These are phyloP conservation scores for Planiliza haematocheilus DNA, from an alignment of 2,113 vertebrate species.

Conservation along the genomic window DNA sequence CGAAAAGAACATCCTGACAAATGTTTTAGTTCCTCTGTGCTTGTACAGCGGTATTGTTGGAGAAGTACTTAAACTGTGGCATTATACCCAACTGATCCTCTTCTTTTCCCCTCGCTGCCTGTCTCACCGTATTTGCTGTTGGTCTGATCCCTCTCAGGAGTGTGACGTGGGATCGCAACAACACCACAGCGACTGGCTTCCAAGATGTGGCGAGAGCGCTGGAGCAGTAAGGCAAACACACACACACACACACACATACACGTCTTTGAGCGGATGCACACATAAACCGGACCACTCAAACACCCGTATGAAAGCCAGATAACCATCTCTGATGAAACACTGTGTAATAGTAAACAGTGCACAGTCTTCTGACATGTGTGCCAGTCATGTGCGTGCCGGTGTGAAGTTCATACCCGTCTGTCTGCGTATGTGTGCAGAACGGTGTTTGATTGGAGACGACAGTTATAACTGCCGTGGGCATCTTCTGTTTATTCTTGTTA, in stretches of 20 bases:
- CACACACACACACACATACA: slow-evolving; percentile 16
- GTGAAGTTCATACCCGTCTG: slow-evolving; percentile 17
- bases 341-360: slow-evolving; percentile 65
- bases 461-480: slow-evolving; percentile 36
- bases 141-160: slow-evolving; percentile 82
- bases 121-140: slow-evolving; percentile 32
- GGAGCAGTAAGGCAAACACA: slow-evolving; percentile 87
- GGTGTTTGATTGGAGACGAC: slow-evolving; percentile 28
- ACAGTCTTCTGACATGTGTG: slow-evolving; percentile 62
- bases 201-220: slow-evolving; percentile 91
- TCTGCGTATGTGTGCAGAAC: slow-evolving; percentile 5
- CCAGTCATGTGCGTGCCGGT: slow-evolving; percentile 45
- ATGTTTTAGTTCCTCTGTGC: slow-evolving; percentile 13
- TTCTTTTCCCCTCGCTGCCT: slow-evolving; percentile 26
- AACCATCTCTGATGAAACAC: slow-evolving; percentile 38
- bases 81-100: slow-evolving; percentile 13
- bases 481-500: slow-evolving; percentile 61
- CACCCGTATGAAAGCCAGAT: slow-evolving; percentile 45
- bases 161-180: slow-evolving; percentile 93
- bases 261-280: slow-evolving; percentile 38
- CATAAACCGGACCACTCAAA: slow-evolving; percentile 37
- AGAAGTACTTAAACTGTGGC: slow-evolving; percentile 15
- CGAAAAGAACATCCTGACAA: slow-evolving; percentile 8
- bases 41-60: slow-evolving; percentile 16
- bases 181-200: slow-evolving; percentile 89